Evolutionary conservation across 1,140 invertebrate species (phyloP), one percentile per base, ranked within the genome.

Genomic region (Atta texana): DNA sequence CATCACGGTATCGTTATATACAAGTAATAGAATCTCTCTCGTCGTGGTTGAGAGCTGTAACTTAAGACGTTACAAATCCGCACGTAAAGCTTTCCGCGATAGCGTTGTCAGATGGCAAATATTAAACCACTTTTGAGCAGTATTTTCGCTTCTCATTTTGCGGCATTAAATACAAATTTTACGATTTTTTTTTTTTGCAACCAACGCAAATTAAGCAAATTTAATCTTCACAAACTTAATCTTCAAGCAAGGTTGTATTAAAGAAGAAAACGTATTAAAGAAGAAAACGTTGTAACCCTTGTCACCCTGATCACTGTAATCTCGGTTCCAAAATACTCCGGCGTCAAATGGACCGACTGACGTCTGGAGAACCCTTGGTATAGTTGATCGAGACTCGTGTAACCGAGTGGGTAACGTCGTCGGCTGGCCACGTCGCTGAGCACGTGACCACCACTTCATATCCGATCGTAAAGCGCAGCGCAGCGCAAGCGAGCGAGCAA

Each of bases 401-500:
- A 88, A 66, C 69, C 81, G 74, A 88, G 68, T 89, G 34, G 85
- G 76, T 81, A 88, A 86, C 61, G 78, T 66, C 63, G 31, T 72
- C 74, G 81, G 63, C 81, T 78, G 53, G 75, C 82, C 84, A 75
- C 78, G n/a, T n/a, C n/a, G n/a, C n/a, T n/a, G 85, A 63, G 59
- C 90, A 81, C 88, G 90, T 92, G 91, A 88, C 88, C 85, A 61
- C 86, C 89, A 90, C 90, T 92, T 91, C 89, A 90, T 90, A 92
- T 91, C 90, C 85, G 78, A 90, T 90, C 71, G 86, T 84, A 91
- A 90, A 92, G 81, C 81, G 57, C 69, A 49, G 57, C 66, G 80
- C 55, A 66, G 71, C 84, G 71, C 57, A 55, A 86, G 75, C 87
- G 49, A 31, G 18, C 61, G 49, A 31, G 24, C 61, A 53, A 72